Base-by-base conservation (phyloP, 2,888 invertebrate genomes). In the Synergus laeviventris region DNA sequence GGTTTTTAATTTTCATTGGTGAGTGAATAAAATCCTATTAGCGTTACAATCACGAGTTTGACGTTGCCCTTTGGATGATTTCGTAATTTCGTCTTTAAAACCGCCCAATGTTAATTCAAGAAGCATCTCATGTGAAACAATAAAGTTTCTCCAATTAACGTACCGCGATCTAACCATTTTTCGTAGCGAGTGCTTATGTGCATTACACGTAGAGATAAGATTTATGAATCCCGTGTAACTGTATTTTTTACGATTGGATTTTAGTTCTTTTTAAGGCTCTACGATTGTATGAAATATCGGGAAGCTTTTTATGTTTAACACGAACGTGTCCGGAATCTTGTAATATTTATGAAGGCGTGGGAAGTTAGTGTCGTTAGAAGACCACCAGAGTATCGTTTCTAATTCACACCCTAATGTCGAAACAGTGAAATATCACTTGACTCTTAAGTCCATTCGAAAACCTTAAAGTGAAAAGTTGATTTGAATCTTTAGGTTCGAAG, bases 121-220 rank as follows among this genome's bases (percentile, higher is more conserved):
- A 45, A 49, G n/a, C 31, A 70, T 24, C 42, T 24, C 24, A 54
- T 49, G 36, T 31, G 70, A 16, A 70, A 70, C 31, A 70, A 31
- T 31, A 70, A 70, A 54, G 12, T 70, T 70, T 70, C 70, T 70
- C 49, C n/a, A 70, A 70, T 70, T 70, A 70, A 38, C 61, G 61
- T 62, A 45, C 31, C 45, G 2, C 21, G 45, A 31, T 70, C 24
- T 70, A 11, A n/a, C 16, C 49, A 31, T 31, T 70, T 16, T 70
- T 21, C 21, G 7, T 7, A 66, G 39, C 11, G 5, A 21, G 59
- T 24, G 8, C 66, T 66, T 70, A 70, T 49, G 49, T 70, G 49
- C 70, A 70, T 70, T 70, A 24, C 49, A 70, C 9, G 31, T 3
- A 54, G n/a, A 36, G 36, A 36, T 54, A 36, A 70, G 31, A 31